A percentile compares a stretch with the other conserved stretches of the same genome.
Conservation (phyloP, 2,113 vertebrate genomes). For the Cichladusa arquata region DNA sequence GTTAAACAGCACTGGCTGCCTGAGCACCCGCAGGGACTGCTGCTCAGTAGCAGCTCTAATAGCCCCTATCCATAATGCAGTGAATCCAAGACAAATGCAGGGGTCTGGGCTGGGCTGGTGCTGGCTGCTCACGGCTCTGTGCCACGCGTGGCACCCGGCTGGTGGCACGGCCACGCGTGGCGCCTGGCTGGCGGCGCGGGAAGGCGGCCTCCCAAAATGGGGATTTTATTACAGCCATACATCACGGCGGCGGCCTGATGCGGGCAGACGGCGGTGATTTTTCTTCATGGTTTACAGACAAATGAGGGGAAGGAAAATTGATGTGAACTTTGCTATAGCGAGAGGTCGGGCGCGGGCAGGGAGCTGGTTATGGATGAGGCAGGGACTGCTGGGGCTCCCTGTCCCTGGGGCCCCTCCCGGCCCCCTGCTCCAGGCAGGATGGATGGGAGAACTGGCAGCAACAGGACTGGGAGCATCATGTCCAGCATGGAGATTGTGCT, state of each 20-base stretch:
- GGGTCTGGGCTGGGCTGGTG: not conserved
- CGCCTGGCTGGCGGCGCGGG: not conserved
- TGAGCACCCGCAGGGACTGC: not conserved
- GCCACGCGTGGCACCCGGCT: not conserved
- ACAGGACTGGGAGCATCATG: rapidly evolving
- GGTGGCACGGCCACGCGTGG: not conserved
- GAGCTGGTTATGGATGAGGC: conserved; percentile 14
- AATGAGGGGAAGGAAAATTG: conserved; percentile 71
- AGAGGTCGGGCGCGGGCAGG: not conserved
- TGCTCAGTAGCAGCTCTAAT: not conserved
- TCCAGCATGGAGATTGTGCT: rapidly evolving
- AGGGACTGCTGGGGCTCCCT: not conserved
- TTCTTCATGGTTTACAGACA: conserved; percentile 72
- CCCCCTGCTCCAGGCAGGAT: not conserved
- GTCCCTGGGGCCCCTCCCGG: rapidly evolving
- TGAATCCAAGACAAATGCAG: rapidly evolving
- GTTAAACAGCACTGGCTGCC: not conserved
- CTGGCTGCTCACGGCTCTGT: not conserved
- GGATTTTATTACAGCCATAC: conserved; percentile 56
- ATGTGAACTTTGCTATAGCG: conserved; percentile 51
- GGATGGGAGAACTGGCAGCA: not conserved
- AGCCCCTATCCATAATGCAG: not conserved
- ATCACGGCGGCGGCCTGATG: conserved; percentile 35
- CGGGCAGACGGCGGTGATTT: conserved; percentile 42
- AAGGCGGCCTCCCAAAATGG: conserved; percentile 31